phyloP scores from a whole-genome alignment of 2,797 vertebrate species.

The Caiman crocodilus region DNA sequence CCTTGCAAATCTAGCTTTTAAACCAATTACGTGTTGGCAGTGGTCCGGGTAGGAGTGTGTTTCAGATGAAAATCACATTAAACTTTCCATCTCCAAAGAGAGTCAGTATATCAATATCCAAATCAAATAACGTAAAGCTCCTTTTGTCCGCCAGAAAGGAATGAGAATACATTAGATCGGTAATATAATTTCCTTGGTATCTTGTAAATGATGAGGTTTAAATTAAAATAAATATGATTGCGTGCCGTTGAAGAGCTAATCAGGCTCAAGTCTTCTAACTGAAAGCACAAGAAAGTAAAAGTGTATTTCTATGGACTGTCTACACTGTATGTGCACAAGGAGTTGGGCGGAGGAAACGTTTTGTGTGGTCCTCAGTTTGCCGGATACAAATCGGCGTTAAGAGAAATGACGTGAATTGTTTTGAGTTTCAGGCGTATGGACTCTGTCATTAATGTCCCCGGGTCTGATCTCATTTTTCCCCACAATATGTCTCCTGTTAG shows the following conservation, averaged over 20 bases:
- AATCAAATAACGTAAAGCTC: slow-evolving; percentile 69
- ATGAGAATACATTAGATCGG: slow-evolving; percentile 50
- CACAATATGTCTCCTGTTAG: background rate
- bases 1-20: slow-evolving; percentile 31
- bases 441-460: slow-evolving; percentile 21
- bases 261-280: slow-evolving; percentile 25
- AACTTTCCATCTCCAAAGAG: slow-evolving; percentile 23
- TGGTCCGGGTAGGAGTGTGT: slow-evolving; percentile 20
- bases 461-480: background rate
- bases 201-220: slow-evolving; percentile 51
- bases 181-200: slow-evolving; percentile 48
- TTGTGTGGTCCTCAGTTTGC: background rate
- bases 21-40: slow-evolving; percentile 21
- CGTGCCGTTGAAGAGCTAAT: slow-evolving; percentile 52
- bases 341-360: background rate
- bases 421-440: background rate
- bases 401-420: background rate
- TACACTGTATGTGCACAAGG: background rate
- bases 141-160: slow-evolving; percentile 30
- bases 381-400: background rate
- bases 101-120: slow-evolving; percentile 58
- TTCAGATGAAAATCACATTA: slow-evolving; percentile 66
- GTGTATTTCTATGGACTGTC: background rate
- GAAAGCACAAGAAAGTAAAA: slow-evolving; percentile 33
- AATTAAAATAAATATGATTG: slow-evolving; percentile 67